Base-by-base conservation (phyloP, 2,113 vertebrate genomes). In the Phrynocephalus versicolor region DNA sequence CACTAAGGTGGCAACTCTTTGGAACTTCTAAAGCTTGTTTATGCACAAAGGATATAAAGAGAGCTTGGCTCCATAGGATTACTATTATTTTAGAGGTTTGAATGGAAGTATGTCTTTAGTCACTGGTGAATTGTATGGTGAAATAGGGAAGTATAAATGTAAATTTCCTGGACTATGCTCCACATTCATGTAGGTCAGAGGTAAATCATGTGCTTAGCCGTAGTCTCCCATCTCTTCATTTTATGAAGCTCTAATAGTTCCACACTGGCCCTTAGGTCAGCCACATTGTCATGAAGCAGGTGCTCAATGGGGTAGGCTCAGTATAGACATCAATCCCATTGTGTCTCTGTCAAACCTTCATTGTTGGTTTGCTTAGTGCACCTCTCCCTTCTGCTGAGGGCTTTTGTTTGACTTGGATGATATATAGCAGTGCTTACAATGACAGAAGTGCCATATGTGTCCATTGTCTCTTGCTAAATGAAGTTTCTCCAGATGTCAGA, bases 361-460 rank as follows among this genome's bases (percentile, higher is more conserved):
- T 39, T 55, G 67, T n/a, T 58, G 41, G 60, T 6, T 15, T 23
- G 1, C 1, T 13, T 3, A 79, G 57, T 60, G 2, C 23, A 73
- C 51, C 64, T 83, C 83, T 82, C 35, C 41, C 71, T 45, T 74
- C 78, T 77, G 78, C 87, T 76, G 71, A 51, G 71, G 30, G 6
- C 18, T 78, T 85, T 35, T 85, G 62, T 80, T 37, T 23, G 6
- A 16, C 39, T 77, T 30, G 14, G 37, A 81, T 76, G 71, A 88
- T 76, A 41, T 76, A 85, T 76, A 51, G 78, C 25, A n/a, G 45
- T 71, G 78, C 27, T 62, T 72, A 76, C 25, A 88, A 76, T 84
- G 77, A 60, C 82, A 81, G 72, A 81, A 51, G 55, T 55, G 33
- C 82, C 82, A 84, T 76, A 81, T 71, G 87, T 39, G 60, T 67